These are phyloP conservation scores for Isoperla grammatica DNA, from an alignment of 2,888 invertebrate genomes.

Conservation along the genomic window DNA sequence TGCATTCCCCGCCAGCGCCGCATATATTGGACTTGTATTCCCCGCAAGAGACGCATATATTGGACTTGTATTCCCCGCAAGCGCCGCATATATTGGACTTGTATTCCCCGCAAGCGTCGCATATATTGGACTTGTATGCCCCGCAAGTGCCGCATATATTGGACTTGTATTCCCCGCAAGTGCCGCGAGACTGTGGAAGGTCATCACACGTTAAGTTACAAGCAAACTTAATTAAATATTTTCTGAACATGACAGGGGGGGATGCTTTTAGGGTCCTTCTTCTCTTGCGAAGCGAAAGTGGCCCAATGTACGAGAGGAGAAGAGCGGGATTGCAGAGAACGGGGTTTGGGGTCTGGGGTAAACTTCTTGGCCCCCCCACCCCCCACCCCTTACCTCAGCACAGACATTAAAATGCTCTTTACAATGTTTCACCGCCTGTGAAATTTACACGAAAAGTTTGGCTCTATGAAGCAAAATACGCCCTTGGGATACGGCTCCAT, in stretches of 20 bases:
- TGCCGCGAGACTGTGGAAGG: too few relatives aligned
- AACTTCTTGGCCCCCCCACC: not conserved
- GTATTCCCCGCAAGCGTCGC: too few relatives aligned
- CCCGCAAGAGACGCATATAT: too few relatives aligned
- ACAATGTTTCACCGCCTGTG: conserved; percentile 11
- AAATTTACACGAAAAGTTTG: conserved; percentile 16
- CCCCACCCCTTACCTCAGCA: conserved; percentile 1
- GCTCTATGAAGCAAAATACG: not conserved
- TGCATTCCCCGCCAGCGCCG: too few relatives aligned
- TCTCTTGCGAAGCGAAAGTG: not conserved
- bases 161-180: too few relatives aligned
- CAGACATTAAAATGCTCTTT: not conserved
- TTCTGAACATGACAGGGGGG: conserved; percentile 1
- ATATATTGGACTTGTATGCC: too few relatives aligned
- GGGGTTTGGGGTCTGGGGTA: not conserved
- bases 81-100: too few relatives aligned
- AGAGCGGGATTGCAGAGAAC: not conserved
- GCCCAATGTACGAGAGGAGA: not conserved
- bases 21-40: too few relatives aligned
- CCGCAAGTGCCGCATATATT: too few relatives aligned
- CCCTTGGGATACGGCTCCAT: too few relatives aligned
- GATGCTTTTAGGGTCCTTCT: not conserved
- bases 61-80: too few relatives aligned
- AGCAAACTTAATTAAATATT: conserved; percentile 32
- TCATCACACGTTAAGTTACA: too few relatives aligned